A percentile compares a stretch with the other conserved stretches of the same genome.
phyloP scores from a whole-genome alignment of 2,797 vertebrate genomes.

The Percopsis omiscomaycus region DNA sequence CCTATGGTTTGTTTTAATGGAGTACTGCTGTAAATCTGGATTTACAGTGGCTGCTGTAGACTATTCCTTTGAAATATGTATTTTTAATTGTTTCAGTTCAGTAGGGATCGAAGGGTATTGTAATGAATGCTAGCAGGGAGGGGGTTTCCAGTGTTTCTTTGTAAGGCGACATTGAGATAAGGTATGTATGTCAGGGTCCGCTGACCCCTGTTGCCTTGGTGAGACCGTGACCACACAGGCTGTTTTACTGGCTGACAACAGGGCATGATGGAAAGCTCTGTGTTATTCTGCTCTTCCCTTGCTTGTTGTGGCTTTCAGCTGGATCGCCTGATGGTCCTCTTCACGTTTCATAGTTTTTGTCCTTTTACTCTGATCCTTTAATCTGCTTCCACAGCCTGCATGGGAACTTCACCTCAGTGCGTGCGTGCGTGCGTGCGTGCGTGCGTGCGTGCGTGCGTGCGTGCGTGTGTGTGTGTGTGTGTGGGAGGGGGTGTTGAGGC shows the following conservation, averaged over 20 bases:
- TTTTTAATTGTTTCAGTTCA: conserved; percentile 29
- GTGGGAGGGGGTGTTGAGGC: not conserved
- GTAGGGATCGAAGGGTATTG: conserved; percentile 42
- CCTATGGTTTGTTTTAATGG: not conserved
- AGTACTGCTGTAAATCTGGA: not conserved
- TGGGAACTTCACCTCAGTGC: conserved; percentile 37
- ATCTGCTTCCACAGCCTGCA: conserved; percentile 54
- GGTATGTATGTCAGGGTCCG: conserved; percentile 14
- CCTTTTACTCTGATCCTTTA: conserved; percentile 49
- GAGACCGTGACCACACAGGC: conserved; percentile 54
- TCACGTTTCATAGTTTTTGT: conserved; percentile 47
- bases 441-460: not conserved
- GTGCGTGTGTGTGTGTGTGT: conserved; percentile 14
- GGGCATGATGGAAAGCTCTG: conserved; percentile 54
- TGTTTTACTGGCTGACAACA: conserved; percentile 57
- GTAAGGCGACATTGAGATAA: not conserved
- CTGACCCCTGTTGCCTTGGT: conserved; percentile 50
- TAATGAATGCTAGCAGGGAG: conserved; percentile 50
- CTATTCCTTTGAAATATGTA: conserved; percentile 29
- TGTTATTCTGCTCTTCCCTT: conserved; percentile 32
- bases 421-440: conserved; percentile 16
- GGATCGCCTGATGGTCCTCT: conserved; percentile 34
- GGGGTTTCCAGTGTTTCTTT: conserved; percentile 58
- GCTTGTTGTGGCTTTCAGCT: conserved; percentile 43
- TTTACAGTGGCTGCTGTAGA: conserved; percentile 15